Evolutionary conservation across 2,888 invertebrate genomes (phyloP), one percentile per base, ranked within the genome.

Genomic region (Polyploca ridens): DNA sequence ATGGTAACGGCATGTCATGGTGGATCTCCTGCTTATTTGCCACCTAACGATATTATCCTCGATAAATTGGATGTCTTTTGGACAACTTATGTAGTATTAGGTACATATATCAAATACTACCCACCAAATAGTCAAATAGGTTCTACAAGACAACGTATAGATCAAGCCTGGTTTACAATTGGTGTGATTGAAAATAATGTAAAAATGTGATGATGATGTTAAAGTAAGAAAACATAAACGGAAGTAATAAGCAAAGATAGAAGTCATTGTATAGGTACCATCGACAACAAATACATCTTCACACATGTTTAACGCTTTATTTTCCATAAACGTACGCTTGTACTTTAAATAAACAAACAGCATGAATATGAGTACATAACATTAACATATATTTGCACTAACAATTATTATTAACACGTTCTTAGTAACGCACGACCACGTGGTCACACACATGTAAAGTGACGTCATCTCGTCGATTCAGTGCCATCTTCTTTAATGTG

Each of bases 371-470:
- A 33, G 71, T 73, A 74, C 72, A 72, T 69, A 71, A 62, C 64
- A 76, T 82, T 77, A 74, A 64, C 75, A 71, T 70, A 69, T 19
- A 69, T 72, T 76, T 78, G 75, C 77, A 78, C 65, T 69, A 70
- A 72, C 68, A 71, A 54, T 66, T 66, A 69, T 67, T 62, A 68
- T 73, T 73, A 77, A 70, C 74, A 81, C 69, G 69, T 75, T 73
- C 68, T 61, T 41, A 19, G n/a, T 41, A 41, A 61, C 41, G 27
- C 41, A 27, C 27, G 19, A 61, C 61, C 61, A 41, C 61, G 27
- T 41, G 61, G 61, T 13, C 61, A 7, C 19, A 61, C 61, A 61
- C 61, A 27, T 61, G 61, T 61, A 41, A 19, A 27, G 54, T 61
- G 61, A 61, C 61, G 61, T 61, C 38, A 61, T 5, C 41, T 49